Percentiles rank a stretch among this genome's conserved stretches.
These are phyloP conservation scores for Herpetotheres cachinnans DNA, from an alignment of 2,113 vertebrate species.

Conservation along the genomic window DNA sequence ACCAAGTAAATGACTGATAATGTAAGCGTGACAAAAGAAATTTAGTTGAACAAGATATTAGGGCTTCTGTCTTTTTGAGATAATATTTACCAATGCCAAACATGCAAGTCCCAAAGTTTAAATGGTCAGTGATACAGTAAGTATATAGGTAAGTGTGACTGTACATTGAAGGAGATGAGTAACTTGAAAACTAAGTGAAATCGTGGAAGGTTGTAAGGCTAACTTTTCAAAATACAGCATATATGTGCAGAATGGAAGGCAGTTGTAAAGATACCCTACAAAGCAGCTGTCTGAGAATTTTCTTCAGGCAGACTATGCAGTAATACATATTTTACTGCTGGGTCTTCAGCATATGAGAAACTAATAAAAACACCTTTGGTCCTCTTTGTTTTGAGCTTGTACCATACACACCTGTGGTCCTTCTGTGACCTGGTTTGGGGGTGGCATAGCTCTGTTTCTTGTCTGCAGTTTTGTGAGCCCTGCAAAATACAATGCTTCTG, in stretches of 20 bases:
- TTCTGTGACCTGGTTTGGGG: not conserved
- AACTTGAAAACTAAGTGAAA: not conserved
- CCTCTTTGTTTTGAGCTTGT: not conserved
- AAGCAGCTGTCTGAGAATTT: not conserved
- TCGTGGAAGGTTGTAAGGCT: not conserved
- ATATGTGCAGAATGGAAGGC: not conserved
- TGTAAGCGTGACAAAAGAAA: not conserved
- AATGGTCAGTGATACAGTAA: not conserved
- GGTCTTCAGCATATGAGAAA: not conserved
- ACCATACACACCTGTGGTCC: accelerated
- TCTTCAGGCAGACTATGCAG: not conserved
- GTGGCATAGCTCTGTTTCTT: not conserved
- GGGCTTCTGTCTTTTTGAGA: not conserved
- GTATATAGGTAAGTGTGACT: not conserved
- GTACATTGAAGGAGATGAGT: not conserved
- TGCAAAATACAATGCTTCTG: not conserved
- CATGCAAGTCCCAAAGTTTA: not conserved
- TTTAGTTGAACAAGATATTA: not conserved
- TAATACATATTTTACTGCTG: not conserved
- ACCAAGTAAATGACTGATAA: not conserved
- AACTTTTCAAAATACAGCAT: not conserved
- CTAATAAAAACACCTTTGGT: not conserved
- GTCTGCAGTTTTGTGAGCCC: not conserved
- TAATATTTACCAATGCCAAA: not conserved
- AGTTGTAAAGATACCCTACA: not conserved